Evolutionary conservation across 2,888 invertebrate genomes (phyloP).

Genomic region (Merodon equestris): DNA sequence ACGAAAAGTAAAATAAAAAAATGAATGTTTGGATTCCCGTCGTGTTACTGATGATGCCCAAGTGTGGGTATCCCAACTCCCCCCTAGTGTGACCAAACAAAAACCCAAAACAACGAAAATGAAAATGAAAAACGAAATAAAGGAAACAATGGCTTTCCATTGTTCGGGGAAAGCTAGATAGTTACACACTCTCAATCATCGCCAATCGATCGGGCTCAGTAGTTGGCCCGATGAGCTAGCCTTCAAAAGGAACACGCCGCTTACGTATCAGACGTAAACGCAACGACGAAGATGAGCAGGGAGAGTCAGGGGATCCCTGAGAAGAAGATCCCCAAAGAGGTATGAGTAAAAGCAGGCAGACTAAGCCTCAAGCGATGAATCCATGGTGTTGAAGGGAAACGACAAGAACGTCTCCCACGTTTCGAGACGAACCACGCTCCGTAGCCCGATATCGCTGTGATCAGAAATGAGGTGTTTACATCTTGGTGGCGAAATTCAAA

Average conservation of each 20-base stretch:
- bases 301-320: conserved; percentile 34
- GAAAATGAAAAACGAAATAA: conserved; percentile 15
- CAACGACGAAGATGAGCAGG: conserved; percentile 1
- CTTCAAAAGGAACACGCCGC: conserved; percentile 34
- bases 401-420: background rate
- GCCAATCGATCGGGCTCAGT: conserved; percentile 71
- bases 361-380: no score
- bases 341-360: background rate
- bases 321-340: background rate
- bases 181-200: conserved; percentile 44
- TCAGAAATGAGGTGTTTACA: conserved; percentile 67
- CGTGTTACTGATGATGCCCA: conserved; percentile 60
- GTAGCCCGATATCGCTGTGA: conserved; percentile 59
- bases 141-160: conserved; percentile 21
- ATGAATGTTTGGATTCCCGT: conserved; percentile 49
- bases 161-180: conserved; percentile 46
- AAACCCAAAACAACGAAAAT: no score
- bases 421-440: conserved; percentile 29
- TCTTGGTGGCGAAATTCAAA: conserved; percentile 68
- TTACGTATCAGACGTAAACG: conserved; percentile 5
- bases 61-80: conserved; percentile 29
- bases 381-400: no score
- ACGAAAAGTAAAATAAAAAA: conserved; percentile 38
- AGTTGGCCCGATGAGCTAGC: conserved; percentile 21
- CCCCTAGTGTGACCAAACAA: conserved; percentile 9